Base-by-base conservation (phyloP, 2,888 invertebrate species). In the Pomacea canaliculata region DNA sequence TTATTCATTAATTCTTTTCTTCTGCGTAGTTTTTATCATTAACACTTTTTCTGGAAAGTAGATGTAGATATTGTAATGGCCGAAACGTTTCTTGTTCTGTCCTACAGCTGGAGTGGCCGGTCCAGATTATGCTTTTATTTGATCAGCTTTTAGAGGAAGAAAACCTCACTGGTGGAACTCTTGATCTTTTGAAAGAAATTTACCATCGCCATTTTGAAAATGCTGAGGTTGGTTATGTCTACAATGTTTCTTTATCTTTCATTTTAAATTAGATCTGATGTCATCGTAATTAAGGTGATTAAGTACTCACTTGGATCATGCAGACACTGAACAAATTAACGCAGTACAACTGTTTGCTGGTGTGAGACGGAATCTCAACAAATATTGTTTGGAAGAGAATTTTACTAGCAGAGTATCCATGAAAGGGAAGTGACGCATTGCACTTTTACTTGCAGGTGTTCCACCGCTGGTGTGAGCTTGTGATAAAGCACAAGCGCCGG, bases 401-500 rank as follows among this genome's bases (percentile, higher is more conserved):
- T 56, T 56, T 10, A 16, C 51, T 56, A 16, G 8, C 51, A 16
- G 51, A 16, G 8, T 10, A 56, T 16, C 10, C 51, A 2, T 56
- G 51, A 56, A 3, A 37, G 51, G 10, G 16, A 56, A 56, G 2
- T 16, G 8, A 7, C 2, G 8, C 51, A 56, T 56, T 16, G 37
- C 37, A 37, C 37, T 37, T 37, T 37, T 37, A 37, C 37, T 5
- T 76, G 27, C 79, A 90, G 88, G 85, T 91, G n/a, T 82, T 85
- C 63, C 91, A 92, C 77, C 85, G 91, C 70, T 91, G 90, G 90
- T 91, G 91, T 85, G 92, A 92, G 81, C 79, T 91, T 13, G 86
- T 91, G 27, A 83, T 91, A 9, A 87, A 89, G 77, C 84, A 88
- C 76, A 85, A 83, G 76, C 84, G 84, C 37, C 77, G 71, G 60